Evolutionary conservation across 1,140 invertebrate genomes (phyloP).

Genomic region (Papilio helenus): DNA sequence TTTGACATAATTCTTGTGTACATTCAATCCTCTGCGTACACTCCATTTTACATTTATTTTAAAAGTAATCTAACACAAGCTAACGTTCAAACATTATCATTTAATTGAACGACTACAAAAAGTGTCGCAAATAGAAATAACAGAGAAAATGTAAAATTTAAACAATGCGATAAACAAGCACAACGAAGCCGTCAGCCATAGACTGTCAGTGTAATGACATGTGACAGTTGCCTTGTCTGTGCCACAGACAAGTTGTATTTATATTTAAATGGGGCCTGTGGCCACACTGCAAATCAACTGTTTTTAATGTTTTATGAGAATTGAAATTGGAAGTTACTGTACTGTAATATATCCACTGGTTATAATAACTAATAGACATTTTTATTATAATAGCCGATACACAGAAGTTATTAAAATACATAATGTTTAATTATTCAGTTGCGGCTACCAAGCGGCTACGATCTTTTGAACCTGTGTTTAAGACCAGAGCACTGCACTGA

Average conservation of each 20-base stretch:
- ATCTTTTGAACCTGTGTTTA: too few species aligned
- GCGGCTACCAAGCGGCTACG: too few species aligned
- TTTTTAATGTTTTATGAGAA: too few species aligned
- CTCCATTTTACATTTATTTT: constrained; percentile 55
- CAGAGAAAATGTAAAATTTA: not conserved
- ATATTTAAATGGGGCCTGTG: too few species aligned
- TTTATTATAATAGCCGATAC: too few species aligned
- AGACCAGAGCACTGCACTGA: not conserved
- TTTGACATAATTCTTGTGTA: constrained; percentile 61
- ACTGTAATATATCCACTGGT: too few species aligned
- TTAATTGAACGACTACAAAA: not conserved
- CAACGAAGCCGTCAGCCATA: not conserved
- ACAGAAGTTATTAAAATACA: too few species aligned
- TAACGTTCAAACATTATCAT: not conserved
- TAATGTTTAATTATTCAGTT: too few species aligned
- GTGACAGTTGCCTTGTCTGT: not conserved
- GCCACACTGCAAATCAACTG: too few species aligned
- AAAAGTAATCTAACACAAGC: not conserved
- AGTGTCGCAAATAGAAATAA: not conserved
- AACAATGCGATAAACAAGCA: not conserved
- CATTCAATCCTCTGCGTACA: constrained; percentile 69
- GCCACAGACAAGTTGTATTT: too few species aligned
- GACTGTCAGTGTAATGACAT: not conserved
- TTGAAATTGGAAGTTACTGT: too few species aligned
- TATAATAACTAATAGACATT: too few species aligned